Percentiles rank a stretch among this genome's conserved stretches.
Conservation (phyloP, 2,113 vertebrate species). For the Campylomormyrus tamandua region DNA sequence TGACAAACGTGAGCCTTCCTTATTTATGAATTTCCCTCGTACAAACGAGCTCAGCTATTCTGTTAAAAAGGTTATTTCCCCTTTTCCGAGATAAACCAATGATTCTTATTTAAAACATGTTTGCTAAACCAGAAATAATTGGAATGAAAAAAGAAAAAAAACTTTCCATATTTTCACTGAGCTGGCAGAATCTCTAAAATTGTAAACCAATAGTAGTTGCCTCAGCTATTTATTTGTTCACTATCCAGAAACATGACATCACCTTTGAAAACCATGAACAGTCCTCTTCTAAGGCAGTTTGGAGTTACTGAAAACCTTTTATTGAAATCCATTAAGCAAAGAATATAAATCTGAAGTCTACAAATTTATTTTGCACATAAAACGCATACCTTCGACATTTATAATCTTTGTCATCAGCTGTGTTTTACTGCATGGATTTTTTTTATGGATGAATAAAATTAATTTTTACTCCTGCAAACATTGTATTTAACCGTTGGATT, state of each 20-base stretch:
- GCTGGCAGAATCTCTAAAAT: slow-evolving; percentile 15
- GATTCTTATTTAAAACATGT: slow-evolving; percentile 27
- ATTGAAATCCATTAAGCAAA: slow-evolving; percentile 5
- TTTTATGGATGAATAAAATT: slow-evolving; percentile 12
- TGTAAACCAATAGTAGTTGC: slow-evolving; percentile 24
- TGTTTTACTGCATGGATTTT: neutral
- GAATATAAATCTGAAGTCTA: neutral
- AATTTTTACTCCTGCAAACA: neutral
- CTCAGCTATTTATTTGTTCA: slow-evolving; percentile 25
- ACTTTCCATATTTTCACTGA: slow-evolving; percentile 3
- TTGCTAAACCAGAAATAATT: slow-evolving; percentile 15
- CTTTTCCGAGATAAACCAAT: slow-evolving; percentile 18
- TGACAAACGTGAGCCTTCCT: slow-evolving; percentile 20
- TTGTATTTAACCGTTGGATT: neutral
- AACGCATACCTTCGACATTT: neutral
- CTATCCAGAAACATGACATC: slow-evolving; percentile 24
- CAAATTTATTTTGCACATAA: slow-evolving; percentile 17
- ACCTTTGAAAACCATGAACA: neutral
- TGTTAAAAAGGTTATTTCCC: slow-evolving; percentile 21
- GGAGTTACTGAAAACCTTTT: neutral
- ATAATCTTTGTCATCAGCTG: neutral
- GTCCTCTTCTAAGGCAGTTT: neutral
- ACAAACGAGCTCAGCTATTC: slow-evolving; percentile 25
- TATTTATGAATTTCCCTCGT: slow-evolving; percentile 23
- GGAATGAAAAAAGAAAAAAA: neutral